Percentiles rank a stretch among this genome's conserved stretches.
phyloP scores from a whole-genome alignment of 2,888 invertebrate genomes.

The Callyntrura sp. region DNA sequence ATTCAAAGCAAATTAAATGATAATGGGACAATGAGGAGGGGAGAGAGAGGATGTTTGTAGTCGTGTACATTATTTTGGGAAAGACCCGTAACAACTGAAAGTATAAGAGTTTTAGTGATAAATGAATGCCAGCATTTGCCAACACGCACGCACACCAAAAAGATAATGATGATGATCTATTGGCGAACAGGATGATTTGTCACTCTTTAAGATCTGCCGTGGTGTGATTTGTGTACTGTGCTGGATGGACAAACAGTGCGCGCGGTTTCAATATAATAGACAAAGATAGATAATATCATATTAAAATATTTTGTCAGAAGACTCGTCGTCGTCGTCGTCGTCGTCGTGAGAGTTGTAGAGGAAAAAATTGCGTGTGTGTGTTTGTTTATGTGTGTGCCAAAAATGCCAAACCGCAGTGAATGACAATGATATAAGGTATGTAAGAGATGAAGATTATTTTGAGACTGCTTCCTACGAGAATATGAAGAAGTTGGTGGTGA shows the following conservation, averaged over 20 bases:
- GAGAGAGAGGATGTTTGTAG: background rate
- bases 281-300: too few species aligned
- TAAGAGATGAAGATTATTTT: background rate
- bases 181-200: background rate
- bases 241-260: too few species aligned
- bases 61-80: background rate
- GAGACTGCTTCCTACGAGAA: background rate
- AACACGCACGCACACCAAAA: too few species aligned
- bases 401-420: too few species aligned
- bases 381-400: too few species aligned
- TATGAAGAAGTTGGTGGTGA: conserved; percentile 4
- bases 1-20: background rate
- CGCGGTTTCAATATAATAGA: too few species aligned
- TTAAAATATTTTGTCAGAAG: too few species aligned
- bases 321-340: too few species aligned
- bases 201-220: background rate
- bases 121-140: background rate
- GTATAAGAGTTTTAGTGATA: background rate
- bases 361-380: too few species aligned
- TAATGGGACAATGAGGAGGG: background rate
- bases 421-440: too few species aligned
- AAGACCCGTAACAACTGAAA: conserved; percentile 25
- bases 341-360: too few species aligned
- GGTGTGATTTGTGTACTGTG: background rate
- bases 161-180: too few species aligned